Evolutionary conservation across 2,113 vertebrate genomes (phyloP), one percentile per base, ranked within the genome.

Genomic region (Pristiophorus japonicus): DNA sequence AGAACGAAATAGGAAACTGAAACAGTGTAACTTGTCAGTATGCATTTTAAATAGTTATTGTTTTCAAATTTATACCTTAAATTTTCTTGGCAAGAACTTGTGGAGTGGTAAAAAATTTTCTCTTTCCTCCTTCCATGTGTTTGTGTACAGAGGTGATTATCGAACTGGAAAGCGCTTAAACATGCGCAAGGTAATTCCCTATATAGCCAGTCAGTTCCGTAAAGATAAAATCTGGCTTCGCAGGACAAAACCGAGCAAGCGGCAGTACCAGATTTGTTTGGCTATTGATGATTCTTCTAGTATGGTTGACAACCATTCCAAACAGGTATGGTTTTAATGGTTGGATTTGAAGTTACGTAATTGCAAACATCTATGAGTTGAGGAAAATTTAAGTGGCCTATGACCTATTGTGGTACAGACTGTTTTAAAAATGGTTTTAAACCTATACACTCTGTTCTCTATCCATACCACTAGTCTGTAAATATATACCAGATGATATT

Each of bases 201-300:
- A 99, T 96, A 98, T 99, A 42, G 99, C 99, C 96, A 99, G 99
- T 96, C 99, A 99, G 96, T 99, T 99, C 97, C 98, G 99, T 3
- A 99, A 99, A 96, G 99, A 99, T 95, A 99, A 99, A 97, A 99
- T 99, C 97, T 99, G 99, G 99, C 97, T 99, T 97, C 97, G 99
- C 96, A 98, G 99, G 96, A 99, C 98, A 85, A 99, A 99, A 96
- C 99, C 99, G 96, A 99, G 98, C 96, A 99, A 99, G 97, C 98
- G 99, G 0, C 98, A 99, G 70, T 99, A 99, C 96, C 99, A 99
- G 97, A 99, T 99, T 95, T 99, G 99, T 96, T 96, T 99, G 97
- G 99, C 99, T 27, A 97, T 99, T 30, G 99, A 99, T 92, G 99
- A 99, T 96, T 99, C 99, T 2, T 99, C 99, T 70, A 99, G 99